phyloP scores from a whole-genome alignment of 2,888 invertebrate species.

The Galeopsomyia nigrocyanea region DNA sequence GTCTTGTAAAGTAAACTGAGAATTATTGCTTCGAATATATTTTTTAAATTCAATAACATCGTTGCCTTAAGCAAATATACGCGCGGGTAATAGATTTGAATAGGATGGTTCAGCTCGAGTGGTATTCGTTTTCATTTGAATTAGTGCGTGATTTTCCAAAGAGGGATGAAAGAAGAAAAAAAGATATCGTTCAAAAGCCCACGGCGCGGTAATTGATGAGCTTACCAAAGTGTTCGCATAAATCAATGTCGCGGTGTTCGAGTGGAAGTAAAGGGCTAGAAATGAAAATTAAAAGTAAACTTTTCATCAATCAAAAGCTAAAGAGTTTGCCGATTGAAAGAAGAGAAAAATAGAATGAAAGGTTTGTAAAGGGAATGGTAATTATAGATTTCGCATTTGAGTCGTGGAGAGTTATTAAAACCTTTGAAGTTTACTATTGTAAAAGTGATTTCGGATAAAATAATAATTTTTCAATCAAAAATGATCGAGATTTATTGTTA shows the following conservation, averaged over 20 bases:
- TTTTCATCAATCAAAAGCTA: conserved; percentile 25
- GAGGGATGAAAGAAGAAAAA: conserved; percentile 15
- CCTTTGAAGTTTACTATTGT: too few relatives aligned
- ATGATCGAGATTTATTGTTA: too few relatives aligned
- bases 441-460: too few relatives aligned
- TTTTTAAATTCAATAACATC: too few relatives aligned
- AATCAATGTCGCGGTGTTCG: conserved; percentile 31
- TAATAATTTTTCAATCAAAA: too few relatives aligned
- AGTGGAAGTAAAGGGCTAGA: conserved; percentile 10
- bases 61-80: too few relatives aligned
- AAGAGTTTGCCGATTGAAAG: background rate
- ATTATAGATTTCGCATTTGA: too few relatives aligned
- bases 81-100: conserved; percentile 2
- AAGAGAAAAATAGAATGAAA: too few relatives aligned
- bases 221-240: conserved; percentile 24
- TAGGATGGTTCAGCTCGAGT: background rate
- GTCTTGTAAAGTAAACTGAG: too few relatives aligned
- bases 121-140: background rate
- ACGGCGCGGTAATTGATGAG: conserved; percentile 22
- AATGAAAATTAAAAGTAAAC: conserved; percentile 20
- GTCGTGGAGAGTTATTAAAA: too few relatives aligned
- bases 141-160: conserved; percentile 11
- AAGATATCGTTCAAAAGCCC: conserved; percentile 1
- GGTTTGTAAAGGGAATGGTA: too few relatives aligned
- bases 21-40: too few relatives aligned